Evolutionary conservation across 2,888 invertebrate genomes (phyloP), one percentile per base, ranked within the genome.

Genomic region (Temnothorax ravouxi): DNA sequence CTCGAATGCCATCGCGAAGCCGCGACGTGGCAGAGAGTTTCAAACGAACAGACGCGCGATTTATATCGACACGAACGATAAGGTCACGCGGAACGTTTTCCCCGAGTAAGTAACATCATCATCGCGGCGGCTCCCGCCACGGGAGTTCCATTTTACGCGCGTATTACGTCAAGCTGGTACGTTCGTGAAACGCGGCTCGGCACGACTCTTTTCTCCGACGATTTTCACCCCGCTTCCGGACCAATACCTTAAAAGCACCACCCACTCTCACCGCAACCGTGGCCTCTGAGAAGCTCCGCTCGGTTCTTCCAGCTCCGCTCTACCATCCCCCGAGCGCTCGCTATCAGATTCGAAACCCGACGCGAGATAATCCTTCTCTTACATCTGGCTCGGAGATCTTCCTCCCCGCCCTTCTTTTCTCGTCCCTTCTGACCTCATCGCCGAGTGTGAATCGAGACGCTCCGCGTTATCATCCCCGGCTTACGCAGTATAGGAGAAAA

Each of bases 321-420:
- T 34, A 34, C 34, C 85, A 83, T 50, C 85, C 81, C 86, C 84
- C 56, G 82, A 87, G 83, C 90, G 91, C 88, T 88, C 91, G 86
- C 92, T 91, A 93, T 93, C 93, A 90, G 93, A 93, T 93, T 91
- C 92, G 88, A 89, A 91, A 89, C 91, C 88, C 87, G 87, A 84
- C 91, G 89, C 89, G 88, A 91, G 92, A 92, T 93, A 93, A 94
- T 93, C 93, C 93, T 92, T 93, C 93, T 93, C 92, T 92, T 93
- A 93, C 93, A 93, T 92, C 90, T 90, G 89, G 86, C 86, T 84
- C 85, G 66, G 75, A 86, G 80, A 75, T 79, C 85, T 74, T 75
- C 76, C 67, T 71, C 69, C 83, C 66, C 81, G 66, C 50, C 44
- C 62, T 61, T 71, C 79, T n/a, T 79, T 52, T 34, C 44, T 80